Percentiles rank a stretch among this genome's conserved stretches.
Evolutionary conservation across 2,113 vertebrate species (phyloP).

Genomic region (Chaetodon trifascialis): DNA sequence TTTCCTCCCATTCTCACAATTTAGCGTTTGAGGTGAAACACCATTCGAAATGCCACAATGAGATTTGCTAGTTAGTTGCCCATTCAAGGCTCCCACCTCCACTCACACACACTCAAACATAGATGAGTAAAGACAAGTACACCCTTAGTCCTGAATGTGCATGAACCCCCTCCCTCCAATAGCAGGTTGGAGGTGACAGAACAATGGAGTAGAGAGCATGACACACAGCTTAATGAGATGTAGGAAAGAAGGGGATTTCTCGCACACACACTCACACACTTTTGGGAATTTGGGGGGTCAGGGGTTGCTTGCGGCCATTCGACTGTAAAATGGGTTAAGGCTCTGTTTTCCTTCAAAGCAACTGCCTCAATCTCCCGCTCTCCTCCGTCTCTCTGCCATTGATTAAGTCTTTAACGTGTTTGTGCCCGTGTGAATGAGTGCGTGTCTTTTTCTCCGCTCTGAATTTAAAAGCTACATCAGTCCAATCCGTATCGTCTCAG

Average conservation of each 20-base stretch:
- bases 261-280: slow-evolving; percentile 28
- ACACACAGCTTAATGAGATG: slow-evolving; percentile 72
- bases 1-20: slow-evolving; percentile 47
- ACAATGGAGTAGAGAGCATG: slow-evolving; percentile 60
- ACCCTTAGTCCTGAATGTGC: slow-evolving; percentile 28
- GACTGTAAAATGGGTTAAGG: slow-evolving; percentile 74
- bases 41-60: slow-evolving; percentile 56
- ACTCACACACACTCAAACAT: slow-evolving; percentile 8
- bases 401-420: slow-evolving; percentile 29
- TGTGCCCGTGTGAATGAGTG: slow-evolving; percentile 31
- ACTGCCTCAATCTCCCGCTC: slow-evolving; percentile 22
- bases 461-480: not conserved
- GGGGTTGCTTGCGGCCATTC: slow-evolving; percentile 55
- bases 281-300: slow-evolving; percentile 63
- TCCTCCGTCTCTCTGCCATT: not conserved
- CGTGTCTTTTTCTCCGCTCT: not conserved
- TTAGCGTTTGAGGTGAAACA: slow-evolving; percentile 35
- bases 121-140: slow-evolving; percentile 40
- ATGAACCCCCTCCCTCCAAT: not conserved
- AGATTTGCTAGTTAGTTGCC: slow-evolving; percentile 19
- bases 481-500: not conserved
- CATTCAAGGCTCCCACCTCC: slow-evolving; percentile 10
- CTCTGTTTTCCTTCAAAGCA: slow-evolving; percentile 62
- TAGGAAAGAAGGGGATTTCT: slow-evolving; percentile 49
- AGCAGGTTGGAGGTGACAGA: slow-evolving; percentile 43